Evolutionary conservation across 1,140 invertebrate species (phyloP).

Genomic region (Penaeus chinensis): DNA sequence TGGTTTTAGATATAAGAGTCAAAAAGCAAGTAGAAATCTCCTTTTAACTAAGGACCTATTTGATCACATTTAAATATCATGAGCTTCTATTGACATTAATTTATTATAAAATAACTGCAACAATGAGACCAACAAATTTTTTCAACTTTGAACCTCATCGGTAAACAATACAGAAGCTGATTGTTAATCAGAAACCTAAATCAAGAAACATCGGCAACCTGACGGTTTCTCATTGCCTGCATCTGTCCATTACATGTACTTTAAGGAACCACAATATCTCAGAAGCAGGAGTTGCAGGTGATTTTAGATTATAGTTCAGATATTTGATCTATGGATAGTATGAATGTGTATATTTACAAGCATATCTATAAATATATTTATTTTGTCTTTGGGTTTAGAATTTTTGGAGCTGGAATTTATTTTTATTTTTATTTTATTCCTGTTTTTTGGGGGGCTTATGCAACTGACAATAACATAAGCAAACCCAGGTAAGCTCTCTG

Average conservation of each 20-base stretch:
- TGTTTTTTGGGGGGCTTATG: too few species aligned
- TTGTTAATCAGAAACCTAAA: not conserved
- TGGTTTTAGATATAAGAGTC: too few species aligned
- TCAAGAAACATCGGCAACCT: not conserved
- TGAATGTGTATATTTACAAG: conserved; percentile 42
- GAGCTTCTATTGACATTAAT: too few species aligned
- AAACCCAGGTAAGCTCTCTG: too few species aligned
- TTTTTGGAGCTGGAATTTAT: conserved; percentile 40
- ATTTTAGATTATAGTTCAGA: conserved; percentile 39
- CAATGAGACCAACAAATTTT: not conserved
- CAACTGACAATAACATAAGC: too few species aligned
- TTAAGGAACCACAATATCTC: conserved; percentile 35
- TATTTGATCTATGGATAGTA: conserved; percentile 35
- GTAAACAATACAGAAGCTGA: too few species aligned
- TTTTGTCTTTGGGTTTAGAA: conserved; percentile 42
- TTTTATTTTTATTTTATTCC: conserved; percentile 10
- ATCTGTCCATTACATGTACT: conserved; percentile 52
- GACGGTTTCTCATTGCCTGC: conserved; percentile 37
- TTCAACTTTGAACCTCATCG: too few species aligned
- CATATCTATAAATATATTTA: conserved; percentile 55
- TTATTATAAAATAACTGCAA: too few species aligned
- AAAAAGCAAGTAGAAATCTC: too few species aligned
- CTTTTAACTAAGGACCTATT: too few species aligned
- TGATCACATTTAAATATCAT: too few species aligned
- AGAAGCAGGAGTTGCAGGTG: conserved; percentile 34